Evolutionary conservation across 2,797 vertebrate genomes (phyloP), one percentile per base, ranked within the genome.

Genomic region (Gymnothorax reevesii): DNA sequence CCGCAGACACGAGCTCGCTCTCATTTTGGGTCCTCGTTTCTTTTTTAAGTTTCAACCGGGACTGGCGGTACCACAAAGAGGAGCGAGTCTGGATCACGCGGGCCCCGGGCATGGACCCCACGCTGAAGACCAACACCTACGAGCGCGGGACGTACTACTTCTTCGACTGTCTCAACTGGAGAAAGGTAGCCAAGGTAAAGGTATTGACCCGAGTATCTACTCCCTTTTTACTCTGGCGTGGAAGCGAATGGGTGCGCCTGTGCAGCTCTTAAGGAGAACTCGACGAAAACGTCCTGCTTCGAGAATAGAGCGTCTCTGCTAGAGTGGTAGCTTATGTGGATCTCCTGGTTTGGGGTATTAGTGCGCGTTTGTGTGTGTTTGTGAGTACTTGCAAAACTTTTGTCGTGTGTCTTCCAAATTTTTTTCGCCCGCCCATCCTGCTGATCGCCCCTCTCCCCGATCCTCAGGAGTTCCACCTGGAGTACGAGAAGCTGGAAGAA

Each of bases 111-210:
- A 99, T 99, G 98, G 99, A 99, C 91, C 98, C 99, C 83, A 97
- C 98, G 87, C 96, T 99, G 94, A 99, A 99, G 97, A 99, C 98
- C 95, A 99, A 99, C 93, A 96, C 97, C 6, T 99, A 99, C 0
- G 99, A 99, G 96, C 97, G 98, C 93, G 99, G 99, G 92, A 99
- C 99, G 93, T 99, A 99, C 94, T 99, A 99, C 97, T 99, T 99
- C 95, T 99, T 99, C 94, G 99, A 99, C 95, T 99, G 98, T 99
- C 97, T 99, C 97, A 99, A 99, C 97, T 99, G 98, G 99, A 99
- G 99, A 95, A 99, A 99, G 97, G 98, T 99, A 95, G 98, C 99
- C 94, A 99, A 99, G 98, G 99, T 96, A 93, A 93, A 90, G 87
- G 89, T 91, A 69, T 89, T 80, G 87, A 85, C 90, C 88, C 89